phyloP scores from a whole-genome alignment of 2,888 invertebrate species.

The Nemurella pictetii region DNA sequence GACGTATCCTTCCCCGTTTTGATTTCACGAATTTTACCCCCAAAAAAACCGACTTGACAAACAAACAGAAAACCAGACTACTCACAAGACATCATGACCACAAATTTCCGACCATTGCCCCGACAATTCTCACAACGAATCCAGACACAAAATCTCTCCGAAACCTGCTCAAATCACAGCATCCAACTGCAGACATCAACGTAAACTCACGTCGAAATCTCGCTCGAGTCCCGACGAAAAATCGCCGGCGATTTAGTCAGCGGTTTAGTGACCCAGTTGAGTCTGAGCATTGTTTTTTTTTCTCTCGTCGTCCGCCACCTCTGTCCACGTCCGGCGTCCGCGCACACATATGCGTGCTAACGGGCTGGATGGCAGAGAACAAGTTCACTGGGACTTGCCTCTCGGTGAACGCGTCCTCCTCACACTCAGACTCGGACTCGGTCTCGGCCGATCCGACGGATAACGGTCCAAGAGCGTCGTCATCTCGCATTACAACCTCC shows the following conservation, averaged over 20 bases:
- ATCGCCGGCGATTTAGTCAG: background rate
- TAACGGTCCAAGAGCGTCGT: too few relatives aligned
- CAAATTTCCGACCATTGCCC: background rate
- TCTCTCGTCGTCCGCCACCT: background rate
- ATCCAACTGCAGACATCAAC: background rate
- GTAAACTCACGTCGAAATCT: background rate
- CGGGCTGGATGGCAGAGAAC: background rate
- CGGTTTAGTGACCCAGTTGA: conserved; percentile 16
- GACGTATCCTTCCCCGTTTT: background rate
- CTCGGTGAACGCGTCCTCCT: background rate
- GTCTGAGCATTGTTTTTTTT: background rate
- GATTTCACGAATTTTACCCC: background rate
- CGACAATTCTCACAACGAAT: background rate
- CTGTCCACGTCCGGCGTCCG: background rate
- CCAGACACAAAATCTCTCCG: background rate
- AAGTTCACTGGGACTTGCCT: background rate
- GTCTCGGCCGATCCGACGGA: too few relatives aligned
- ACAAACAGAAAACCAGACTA: background rate
- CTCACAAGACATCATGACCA: background rate
- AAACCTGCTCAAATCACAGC: background rate
- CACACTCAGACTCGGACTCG: too few relatives aligned
- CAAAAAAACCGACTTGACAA: background rate
- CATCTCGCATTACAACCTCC: too few relatives aligned
- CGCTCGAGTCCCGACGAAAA: background rate
- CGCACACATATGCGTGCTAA: too few relatives aligned